Conservation (phyloP, 2,797 vertebrate species). For the Bucorvus abyssinicus region DNA sequence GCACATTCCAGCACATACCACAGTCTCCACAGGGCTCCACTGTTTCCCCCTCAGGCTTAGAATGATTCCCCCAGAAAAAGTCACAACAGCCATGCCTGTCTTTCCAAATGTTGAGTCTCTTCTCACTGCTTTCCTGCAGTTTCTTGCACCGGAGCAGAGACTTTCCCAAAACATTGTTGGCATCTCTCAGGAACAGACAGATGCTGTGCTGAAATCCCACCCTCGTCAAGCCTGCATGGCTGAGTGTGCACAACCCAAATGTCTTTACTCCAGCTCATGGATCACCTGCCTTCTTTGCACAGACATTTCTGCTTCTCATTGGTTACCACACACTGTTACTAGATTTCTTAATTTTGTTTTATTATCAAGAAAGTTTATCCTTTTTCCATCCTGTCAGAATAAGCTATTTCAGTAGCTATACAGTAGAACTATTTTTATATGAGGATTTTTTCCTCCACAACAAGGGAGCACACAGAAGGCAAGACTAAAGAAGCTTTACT, state of each 20-base stretch:
- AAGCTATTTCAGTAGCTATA: neutral
- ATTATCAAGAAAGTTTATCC: neutral
- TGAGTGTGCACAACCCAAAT: rapidly evolving
- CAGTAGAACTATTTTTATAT: neutral
- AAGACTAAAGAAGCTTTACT: neutral
- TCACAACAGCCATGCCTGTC: neutral
- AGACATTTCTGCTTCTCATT: neutral
- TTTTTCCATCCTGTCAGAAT: neutral
- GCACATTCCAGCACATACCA: rapidly evolving
- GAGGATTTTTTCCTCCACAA: neutral
- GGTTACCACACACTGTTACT: neutral
- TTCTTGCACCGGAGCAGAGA: neutral
- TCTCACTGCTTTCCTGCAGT: neutral
- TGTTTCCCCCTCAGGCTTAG: neutral
- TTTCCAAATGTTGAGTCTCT: neutral
- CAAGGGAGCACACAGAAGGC: neutral
- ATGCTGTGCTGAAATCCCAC: neutral
- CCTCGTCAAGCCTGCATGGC: rapidly evolving
- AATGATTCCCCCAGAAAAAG: neutral
- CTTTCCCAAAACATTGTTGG: neutral
- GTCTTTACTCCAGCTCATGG: neutral
- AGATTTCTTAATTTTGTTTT: neutral
- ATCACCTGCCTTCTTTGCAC: neutral
- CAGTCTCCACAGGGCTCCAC: neutral
- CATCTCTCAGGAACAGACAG: neutral